These are phyloP conservation scores for Esperia sulphurella DNA, from an alignment of 2,888 invertebrate species.

Conservation along the genomic window DNA sequence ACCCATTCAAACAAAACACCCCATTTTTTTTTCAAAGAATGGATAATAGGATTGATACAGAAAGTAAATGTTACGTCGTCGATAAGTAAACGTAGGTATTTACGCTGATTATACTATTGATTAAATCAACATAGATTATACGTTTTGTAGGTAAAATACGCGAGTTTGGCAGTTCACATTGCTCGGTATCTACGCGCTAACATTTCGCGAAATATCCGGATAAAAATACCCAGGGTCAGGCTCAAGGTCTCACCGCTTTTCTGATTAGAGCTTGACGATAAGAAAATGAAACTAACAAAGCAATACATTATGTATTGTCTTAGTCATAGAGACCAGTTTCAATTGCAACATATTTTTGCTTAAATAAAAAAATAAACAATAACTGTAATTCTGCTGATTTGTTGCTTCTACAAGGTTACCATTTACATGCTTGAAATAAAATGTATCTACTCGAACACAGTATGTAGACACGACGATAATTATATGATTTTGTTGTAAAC, in stretches of 20 bases:
- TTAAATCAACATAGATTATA: not conserved
- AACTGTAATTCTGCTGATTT: slow-evolving; percentile 67
- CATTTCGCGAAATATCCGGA: slow-evolving; percentile 71
- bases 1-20: too few species aligned
- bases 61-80: not conserved
- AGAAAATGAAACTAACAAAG: slow-evolving; percentile 36
- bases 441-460: not conserved
- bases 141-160: slow-evolving; percentile 12
- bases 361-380: slow-evolving; percentile 52
- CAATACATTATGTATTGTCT: slow-evolving; percentile 38
- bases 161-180: slow-evolving; percentile 44
- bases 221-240: slow-evolving; percentile 76
- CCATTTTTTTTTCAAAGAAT: too few species aligned
- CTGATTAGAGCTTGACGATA: slow-evolving; percentile 71
- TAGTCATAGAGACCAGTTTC: slow-evolving; percentile 40
- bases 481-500: too few species aligned
- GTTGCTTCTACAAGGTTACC: slow-evolving; percentile 60
- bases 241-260: slow-evolving; percentile 72
- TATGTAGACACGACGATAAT: not conserved
- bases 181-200: slow-evolving; percentile 48
- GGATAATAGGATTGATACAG: too few species aligned
- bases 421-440: slow-evolving; percentile 40
- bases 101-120: too few species aligned
- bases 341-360: slow-evolving; percentile 20
- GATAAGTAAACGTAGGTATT: not conserved